Percentiles rank a stretch among this genome's conserved stretches.
Evolutionary conservation across 2,797 vertebrate species (phyloP).

Genomic region (Florisuga fusca): DNA sequence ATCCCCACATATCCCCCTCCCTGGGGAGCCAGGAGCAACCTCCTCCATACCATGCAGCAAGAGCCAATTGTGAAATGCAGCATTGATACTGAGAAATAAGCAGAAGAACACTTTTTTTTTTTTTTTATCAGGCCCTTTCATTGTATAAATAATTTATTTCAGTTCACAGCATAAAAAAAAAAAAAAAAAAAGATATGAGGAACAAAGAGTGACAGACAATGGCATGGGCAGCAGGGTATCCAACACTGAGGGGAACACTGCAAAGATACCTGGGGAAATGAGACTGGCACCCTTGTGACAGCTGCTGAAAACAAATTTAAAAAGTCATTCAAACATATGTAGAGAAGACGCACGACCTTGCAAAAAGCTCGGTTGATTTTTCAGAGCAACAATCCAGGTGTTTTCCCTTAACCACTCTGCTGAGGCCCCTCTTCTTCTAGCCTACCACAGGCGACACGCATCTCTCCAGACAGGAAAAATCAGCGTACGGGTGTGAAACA

Average conservation of each 20-base stretch:
- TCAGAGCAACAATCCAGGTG: background rate
- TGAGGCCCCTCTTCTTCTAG: background rate
- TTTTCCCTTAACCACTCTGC: background rate
- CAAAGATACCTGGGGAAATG: background rate
- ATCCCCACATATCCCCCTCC: background rate
- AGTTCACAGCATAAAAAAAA: constrained; percentile 72
- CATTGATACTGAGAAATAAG: background rate
- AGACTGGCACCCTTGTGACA: background rate
- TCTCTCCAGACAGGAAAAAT: background rate
- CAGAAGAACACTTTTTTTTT: constrained; percentile 19
- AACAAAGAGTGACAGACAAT: background rate
- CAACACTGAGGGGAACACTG: background rate
- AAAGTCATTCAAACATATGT: background rate
- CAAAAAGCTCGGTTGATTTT: background rate
- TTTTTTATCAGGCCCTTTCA: constrained; percentile 42
- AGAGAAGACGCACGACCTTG: constrained; percentile 6
- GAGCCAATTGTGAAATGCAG: background rate
- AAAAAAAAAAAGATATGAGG: constrained; percentile 26
- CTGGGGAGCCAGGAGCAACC: background rate
- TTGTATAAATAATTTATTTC: constrained; percentile 83
- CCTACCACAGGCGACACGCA: background rate
- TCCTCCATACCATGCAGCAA: rapidly evolving
- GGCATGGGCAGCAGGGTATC: background rate
- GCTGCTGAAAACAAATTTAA: background rate
- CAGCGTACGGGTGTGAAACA: rapidly evolving